Evolutionary conservation across 2,113 vertebrate genomes (phyloP).

Genomic region (Hemicordylus capensis): DNA sequence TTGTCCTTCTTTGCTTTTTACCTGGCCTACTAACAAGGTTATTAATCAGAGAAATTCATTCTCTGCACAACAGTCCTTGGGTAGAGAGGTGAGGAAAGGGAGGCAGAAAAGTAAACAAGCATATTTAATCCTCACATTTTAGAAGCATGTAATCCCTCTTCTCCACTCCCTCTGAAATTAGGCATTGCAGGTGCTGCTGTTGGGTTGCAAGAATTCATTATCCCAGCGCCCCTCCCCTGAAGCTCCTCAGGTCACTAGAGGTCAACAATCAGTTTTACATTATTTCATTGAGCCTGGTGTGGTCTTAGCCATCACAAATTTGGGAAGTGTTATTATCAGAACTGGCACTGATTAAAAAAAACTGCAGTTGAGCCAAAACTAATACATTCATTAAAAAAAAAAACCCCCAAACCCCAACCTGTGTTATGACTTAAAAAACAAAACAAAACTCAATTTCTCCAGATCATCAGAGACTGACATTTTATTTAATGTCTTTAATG

Average conservation of each 20-base stretch:
- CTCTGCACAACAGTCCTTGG: neutral
- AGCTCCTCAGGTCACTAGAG: neutral
- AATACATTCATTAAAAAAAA: neutral
- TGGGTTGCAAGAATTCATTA: neutral
- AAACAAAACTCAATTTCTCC: neutral
- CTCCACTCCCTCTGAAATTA: neutral
- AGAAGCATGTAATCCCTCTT: neutral
- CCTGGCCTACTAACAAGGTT: neutral
- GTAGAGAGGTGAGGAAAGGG: no score
- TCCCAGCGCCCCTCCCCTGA: no score
- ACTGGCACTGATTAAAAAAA: neutral
- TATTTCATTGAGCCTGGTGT: neutral
- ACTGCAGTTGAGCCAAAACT: neutral
- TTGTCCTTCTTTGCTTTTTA: neutral
- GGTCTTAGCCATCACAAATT: neutral
- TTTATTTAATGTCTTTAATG: no score
- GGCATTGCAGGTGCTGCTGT: neutral
- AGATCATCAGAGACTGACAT: neutral
- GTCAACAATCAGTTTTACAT: neutral
- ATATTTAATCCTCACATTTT: neutral
- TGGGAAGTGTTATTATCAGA: neutral
- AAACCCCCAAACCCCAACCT: no score
- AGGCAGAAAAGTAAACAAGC: neutral
- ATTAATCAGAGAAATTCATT: constrained; percentile 2
- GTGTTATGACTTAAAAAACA: no score